Evolutionary conservation across 2,888 invertebrate genomes (phyloP).

Genomic region (Epinotia bilunana): DNA sequence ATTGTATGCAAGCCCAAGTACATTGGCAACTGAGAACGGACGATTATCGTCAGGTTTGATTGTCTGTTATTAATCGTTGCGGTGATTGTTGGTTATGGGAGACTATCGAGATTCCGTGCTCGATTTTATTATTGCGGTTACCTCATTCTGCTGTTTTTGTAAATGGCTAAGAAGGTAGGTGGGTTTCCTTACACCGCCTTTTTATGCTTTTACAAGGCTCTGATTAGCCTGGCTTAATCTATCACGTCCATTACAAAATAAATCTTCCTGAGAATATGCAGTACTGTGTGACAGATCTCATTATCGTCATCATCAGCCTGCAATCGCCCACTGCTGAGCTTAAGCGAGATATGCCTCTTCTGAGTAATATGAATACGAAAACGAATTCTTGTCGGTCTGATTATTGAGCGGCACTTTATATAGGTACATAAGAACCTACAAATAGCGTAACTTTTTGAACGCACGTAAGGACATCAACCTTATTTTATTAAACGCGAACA

Average conservation of each 20-base stretch:
- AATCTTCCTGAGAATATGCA: background rate
- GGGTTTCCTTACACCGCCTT: background rate
- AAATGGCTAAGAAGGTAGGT: too few relatives aligned
- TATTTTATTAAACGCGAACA: too few relatives aligned
- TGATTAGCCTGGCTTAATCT: background rate
- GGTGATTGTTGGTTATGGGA: constrained; percentile 27
- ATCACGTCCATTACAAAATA: background rate
- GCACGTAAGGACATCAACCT: too few relatives aligned
- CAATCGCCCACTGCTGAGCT: too few relatives aligned
- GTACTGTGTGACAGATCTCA: background rate
- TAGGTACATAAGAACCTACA: too few relatives aligned
- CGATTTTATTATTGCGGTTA: constrained; percentile 17
- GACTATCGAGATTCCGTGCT: constrained; percentile 12
- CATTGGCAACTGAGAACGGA: constrained; percentile 48
- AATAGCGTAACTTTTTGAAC: too few relatives aligned
- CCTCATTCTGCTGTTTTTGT: constrained; percentile 21
- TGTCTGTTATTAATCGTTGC: constrained; percentile 35
- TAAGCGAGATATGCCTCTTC: too few relatives aligned
- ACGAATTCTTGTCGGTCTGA: too few relatives aligned
- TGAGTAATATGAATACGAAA: too few relatives aligned
- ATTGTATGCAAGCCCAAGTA: constrained; percentile 49
- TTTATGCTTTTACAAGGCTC: background rate
- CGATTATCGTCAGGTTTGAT: constrained; percentile 38
- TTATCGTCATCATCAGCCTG: too few relatives aligned
- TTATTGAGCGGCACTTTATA: too few relatives aligned